Evolutionary conservation across 2,888 invertebrate species (phyloP).

Genomic region (Andrena chrysosceles): DNA sequence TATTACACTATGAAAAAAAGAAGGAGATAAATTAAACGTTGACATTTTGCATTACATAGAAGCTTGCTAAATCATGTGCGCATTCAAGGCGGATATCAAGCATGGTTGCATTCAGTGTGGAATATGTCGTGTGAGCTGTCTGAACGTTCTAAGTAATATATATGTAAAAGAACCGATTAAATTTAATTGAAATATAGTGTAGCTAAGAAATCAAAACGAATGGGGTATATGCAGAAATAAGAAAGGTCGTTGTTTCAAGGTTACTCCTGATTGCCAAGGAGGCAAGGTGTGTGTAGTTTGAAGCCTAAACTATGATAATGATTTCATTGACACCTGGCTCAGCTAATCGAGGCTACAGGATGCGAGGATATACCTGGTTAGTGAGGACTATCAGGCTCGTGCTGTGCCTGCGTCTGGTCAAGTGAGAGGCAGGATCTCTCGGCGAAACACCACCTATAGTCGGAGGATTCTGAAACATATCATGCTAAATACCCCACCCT

Average conservation of each 20-base stretch:
- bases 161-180: slow-evolving; percentile 42
- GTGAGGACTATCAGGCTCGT: slow-evolving; percentile 89
- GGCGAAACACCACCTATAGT: slow-evolving; percentile 84
- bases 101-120: slow-evolving; percentile 66
- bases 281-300: slow-evolving; percentile 43
- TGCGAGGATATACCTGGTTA: slow-evolving; percentile 87
- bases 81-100: slow-evolving; percentile 75
- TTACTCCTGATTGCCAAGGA: slow-evolving; percentile 34
- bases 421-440: slow-evolving; percentile 87
- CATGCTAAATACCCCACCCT: slow-evolving; percentile 81
- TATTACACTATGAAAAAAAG: slow-evolving; percentile 61
- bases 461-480: slow-evolving; percentile 87
- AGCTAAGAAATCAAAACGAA: slow-evolving; percentile 15
- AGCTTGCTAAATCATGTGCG: slow-evolving; percentile 74
- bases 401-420: slow-evolving; percentile 91
- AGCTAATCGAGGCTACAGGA: slow-evolving; percentile 70
- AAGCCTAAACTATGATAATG: slow-evolving; percentile 64
- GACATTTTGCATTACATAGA: slow-evolving; percentile 67
- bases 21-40: slow-evolving; percentile 63
- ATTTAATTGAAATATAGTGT: slow-evolving; percentile 34
- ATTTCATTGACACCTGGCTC: slow-evolving; percentile 63
- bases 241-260: slow-evolving; percentile 19
- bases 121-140: slow-evolving; percentile 66
- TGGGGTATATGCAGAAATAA: slow-evolving; percentile 19
- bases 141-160: slow-evolving; percentile 56